Conservation (phyloP, 2,888 invertebrate species). For the Melipona beecheii region DNA sequence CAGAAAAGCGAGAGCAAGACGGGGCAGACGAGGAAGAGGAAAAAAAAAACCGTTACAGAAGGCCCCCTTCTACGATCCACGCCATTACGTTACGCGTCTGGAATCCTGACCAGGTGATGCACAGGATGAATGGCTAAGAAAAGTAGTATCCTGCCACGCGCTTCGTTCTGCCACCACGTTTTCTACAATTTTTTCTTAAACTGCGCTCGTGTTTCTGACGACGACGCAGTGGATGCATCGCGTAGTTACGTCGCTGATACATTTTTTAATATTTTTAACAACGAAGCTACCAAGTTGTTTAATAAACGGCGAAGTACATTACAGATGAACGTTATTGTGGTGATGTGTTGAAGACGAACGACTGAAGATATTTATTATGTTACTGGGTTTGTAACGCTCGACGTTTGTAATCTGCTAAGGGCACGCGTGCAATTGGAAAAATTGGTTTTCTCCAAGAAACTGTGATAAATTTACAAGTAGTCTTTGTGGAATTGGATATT, state of each 20-base stretch:
- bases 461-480: too few species aligned
- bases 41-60: slow-evolving; percentile 79
- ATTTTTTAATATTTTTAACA: not conserved
- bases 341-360: not conserved
- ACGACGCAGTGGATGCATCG: not conserved
- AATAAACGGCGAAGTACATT: not conserved
- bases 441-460: too few species aligned
- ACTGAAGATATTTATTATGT: not conserved
- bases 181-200: slow-evolving; percentile 42
- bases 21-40: slow-evolving; percentile 29
- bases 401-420: too few species aligned
- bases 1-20: slow-evolving; percentile 60
- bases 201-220: not conserved
- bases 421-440: too few species aligned
- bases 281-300: not conserved
- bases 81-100: slow-evolving; percentile 79
- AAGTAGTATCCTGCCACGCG: slow-evolving; percentile 63
- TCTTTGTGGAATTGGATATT: too few species aligned
- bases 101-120: slow-evolving; percentile 75
- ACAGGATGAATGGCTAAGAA: slow-evolving; percentile 73
- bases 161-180: slow-evolving; percentile 30
- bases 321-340: not conserved
- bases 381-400: not conserved
- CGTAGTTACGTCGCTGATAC: too few species aligned
- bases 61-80: slow-evolving; percentile 56